Evolutionary conservation across 2,797 vertebrate species (phyloP), one percentile per base, ranked within the genome.

Genomic region (Premnoplex brunnescens): DNA sequence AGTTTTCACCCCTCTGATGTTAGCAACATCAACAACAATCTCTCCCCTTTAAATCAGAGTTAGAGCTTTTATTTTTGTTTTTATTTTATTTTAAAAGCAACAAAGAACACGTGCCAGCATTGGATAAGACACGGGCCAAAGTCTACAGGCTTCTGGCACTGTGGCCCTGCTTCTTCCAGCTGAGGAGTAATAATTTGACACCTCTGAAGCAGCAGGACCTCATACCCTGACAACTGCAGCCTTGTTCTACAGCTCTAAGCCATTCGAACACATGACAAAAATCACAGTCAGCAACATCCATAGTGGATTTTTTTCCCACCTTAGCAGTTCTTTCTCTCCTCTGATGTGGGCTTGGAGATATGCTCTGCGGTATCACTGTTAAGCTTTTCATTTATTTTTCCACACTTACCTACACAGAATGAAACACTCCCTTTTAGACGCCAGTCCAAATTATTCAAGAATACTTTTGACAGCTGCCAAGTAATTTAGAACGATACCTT

Each of bases 111-210:
- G 21, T 93, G 93, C 95, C 96, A 96, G 66, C 28, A 72, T 76
- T 98, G 96, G 96, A 97, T 97, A 98, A 98, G 97, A 98, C 95
- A 94, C 11, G 49, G 96, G 98, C 98, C 98, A 98, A 98, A 98
- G 96, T 96, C 98, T 97, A 98, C 98, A 98, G 97, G 95, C 95
- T 97, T 95, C 97, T 98, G 98, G 97, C 97, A 97, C 96, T 89
- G 46, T n/a, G 85, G 81, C 78, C 83, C 95, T 77, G 91, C 97
- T 97, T 97, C 98, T 98, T 98, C 97, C 98, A 98, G 98, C 98
- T 98, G 98, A 99, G 98, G 97, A 98, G 98, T 97, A 98, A 98
- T 98, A 98, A 98, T 98, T 98, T 96, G 98, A 99, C 98, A 98
- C 98, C 98, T 98, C 97, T 97, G 97, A 98, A 98, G 97, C 98